A percentile compares a stretch with the other conserved stretches of the same genome.
phyloP scores from a whole-genome alignment of 2,113 vertebrate species.

The Nesoenas mayeri region DNA sequence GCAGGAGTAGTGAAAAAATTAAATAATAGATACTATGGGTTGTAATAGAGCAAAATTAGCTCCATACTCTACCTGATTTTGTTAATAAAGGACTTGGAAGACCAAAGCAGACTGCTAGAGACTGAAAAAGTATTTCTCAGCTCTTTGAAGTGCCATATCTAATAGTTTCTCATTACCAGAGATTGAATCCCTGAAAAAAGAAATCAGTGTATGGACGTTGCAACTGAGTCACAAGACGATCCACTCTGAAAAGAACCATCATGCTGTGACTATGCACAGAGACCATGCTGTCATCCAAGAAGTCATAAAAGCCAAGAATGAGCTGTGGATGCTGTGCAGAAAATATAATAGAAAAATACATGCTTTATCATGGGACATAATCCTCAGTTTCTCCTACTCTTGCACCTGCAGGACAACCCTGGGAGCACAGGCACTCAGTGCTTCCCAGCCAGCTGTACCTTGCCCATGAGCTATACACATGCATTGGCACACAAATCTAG shows the following conservation, averaged over 20 bases:
- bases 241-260: neutral
- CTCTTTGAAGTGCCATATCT: neutral
- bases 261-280: neutral
- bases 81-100: neutral
- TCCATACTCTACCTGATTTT: neutral
- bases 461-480: neutral
- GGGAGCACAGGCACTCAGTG: neutral
- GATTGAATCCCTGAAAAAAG: neutral
- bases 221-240: neutral
- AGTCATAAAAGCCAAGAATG: neutral
- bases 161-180: neutral
- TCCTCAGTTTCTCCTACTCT: neutral
- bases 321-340: neutral
- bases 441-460: neutral
- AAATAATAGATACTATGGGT: neutral
- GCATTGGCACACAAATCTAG: neutral
- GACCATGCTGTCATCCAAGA: neutral
- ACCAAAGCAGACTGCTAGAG: neutral
- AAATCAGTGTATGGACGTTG: neutral
- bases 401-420: neutral
- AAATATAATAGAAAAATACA: neutral
- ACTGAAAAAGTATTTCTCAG: neutral
- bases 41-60: neutral
- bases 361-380: neutral
- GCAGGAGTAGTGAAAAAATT: neutral